These are phyloP conservation scores for Ovis canadensis DNA, from an alignment of 2,113 vertebrate species.

Conservation along the genomic window DNA sequence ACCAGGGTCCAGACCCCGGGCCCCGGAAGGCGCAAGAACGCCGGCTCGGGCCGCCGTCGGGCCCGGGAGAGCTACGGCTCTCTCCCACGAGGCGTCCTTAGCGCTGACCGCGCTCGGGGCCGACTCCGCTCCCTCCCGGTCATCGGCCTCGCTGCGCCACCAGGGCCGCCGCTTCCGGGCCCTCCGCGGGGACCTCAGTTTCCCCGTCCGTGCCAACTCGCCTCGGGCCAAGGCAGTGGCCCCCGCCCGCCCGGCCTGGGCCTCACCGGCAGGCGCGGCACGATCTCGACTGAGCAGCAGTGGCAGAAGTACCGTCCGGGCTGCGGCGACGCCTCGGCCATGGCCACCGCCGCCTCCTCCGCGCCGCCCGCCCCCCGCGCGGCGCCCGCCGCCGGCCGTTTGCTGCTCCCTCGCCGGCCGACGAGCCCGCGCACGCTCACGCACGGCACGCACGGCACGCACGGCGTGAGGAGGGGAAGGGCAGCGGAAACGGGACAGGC, in stretches of 20 bases:
- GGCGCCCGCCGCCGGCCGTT: slow-evolving; percentile 69
- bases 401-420: slow-evolving; percentile 66
- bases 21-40: not conserved
- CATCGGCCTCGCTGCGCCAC: not conserved
- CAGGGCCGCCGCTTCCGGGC: not conserved
- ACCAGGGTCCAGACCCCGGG: not conserved
- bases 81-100: not conserved
- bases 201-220: not conserved
- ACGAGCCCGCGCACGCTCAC: slow-evolving; percentile 62
- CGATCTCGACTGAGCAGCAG: slow-evolving; percentile 82
- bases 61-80: not conserved
- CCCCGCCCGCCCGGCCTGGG: not conserved
- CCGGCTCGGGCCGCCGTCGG: not conserved
- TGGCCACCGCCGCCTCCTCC: slow-evolving; percentile 78
- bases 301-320: slow-evolving; percentile 93
- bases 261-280: slow-evolving; percentile 74
- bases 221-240: not conserved
- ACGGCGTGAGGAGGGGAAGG: not conserved
- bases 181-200: not conserved
- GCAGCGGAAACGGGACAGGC: not conserved
- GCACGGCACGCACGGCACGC: slow-evolving; percentile 61
- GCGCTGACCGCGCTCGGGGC: not conserved
- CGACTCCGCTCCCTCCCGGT: not conserved
- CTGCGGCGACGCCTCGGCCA: slow-evolving; percentile 92
- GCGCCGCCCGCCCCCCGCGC: slow-evolving; percentile 64